These are phyloP conservation scores for Isoperla grammatica DNA, from an alignment of 2,888 invertebrate species.

Conservation along the genomic window DNA sequence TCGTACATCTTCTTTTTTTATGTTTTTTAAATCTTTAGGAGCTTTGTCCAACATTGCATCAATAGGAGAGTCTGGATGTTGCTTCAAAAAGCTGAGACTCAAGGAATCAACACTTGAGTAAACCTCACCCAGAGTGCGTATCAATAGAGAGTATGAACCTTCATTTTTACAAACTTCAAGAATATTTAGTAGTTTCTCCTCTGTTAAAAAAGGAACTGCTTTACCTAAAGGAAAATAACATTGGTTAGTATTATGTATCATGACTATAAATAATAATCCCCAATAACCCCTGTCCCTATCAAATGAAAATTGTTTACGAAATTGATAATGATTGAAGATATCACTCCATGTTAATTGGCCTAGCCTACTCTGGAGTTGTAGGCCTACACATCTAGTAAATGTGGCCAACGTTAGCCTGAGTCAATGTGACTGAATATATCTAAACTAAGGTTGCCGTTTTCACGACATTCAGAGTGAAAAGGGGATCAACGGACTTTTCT, in stretches of 20 bases:
- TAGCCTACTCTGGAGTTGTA: no score
- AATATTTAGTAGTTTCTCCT: slow-evolving; percentile 66
- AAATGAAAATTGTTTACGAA: no score
- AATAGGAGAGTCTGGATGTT: slow-evolving; percentile 44
- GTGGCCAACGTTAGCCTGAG: no score
- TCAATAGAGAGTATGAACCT: slow-evolving; percentile 63
- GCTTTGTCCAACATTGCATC: slow-evolving; percentile 51
- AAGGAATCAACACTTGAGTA: slow-evolving; percentile 44
- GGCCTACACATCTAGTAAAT: no score
- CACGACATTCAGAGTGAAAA: no score
- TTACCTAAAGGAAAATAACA: slow-evolving; percentile 37
- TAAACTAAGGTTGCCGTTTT: no score
- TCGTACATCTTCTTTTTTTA: slow-evolving; percentile 67
- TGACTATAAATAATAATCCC: no score
- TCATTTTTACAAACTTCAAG: slow-evolving; percentile 67
- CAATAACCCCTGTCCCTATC: no score
- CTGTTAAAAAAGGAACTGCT: slow-evolving; percentile 58
- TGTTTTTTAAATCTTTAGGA: slow-evolving; percentile 49
- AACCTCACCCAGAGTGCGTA: slow-evolving; percentile 70
- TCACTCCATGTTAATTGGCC: no score
- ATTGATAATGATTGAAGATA: no score
- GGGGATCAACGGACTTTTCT: no score
- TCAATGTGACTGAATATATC: no score
- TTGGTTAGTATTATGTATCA: background rate
- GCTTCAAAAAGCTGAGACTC: slow-evolving; percentile 24